Conservation (phyloP, 2,888 invertebrate species). For the Andrena marginata region DNA sequence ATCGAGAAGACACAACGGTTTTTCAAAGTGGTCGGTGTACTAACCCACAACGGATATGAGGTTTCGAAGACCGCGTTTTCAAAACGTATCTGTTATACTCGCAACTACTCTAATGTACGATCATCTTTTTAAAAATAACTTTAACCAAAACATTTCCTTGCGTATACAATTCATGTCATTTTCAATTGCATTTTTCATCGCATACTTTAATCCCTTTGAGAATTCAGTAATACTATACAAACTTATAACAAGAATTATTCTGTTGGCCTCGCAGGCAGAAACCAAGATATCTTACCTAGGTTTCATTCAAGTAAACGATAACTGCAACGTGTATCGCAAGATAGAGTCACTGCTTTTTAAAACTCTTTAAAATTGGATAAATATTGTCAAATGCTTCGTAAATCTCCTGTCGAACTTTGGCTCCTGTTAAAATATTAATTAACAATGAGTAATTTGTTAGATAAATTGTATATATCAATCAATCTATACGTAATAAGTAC, state of each 20-base stretch:
- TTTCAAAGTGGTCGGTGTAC: conserved; percentile 7
- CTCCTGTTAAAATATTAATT: conserved; percentile 87
- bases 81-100: neutral
- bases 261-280: neutral
- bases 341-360: conserved; percentile 90
- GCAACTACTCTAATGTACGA: neutral
- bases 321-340: neutral
- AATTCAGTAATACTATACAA: neutral
- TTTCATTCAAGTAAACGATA: conserved; percentile 5
- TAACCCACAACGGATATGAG: neutral
- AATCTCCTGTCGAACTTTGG: conserved; percentile 96
- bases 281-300: conserved; percentile 26
- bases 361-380: conserved; percentile 97
- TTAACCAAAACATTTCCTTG: neutral
- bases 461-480: neutral
- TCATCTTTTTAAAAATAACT: neutral
- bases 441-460: conserved; percentile 14
- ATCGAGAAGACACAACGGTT: conserved; percentile 41
- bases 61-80: neutral
- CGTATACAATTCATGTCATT: neutral
- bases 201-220: conserved; percentile 6
- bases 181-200: conserved; percentile 12
- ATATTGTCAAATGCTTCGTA: conserved; percentile 98
- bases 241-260: neutral
- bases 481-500: conserved; percentile 26